A percentile compares a stretch with the other conserved stretches of the same genome.
Conservation (phyloP, 2,888 invertebrate species). For the Anticlea derivata region DNA sequence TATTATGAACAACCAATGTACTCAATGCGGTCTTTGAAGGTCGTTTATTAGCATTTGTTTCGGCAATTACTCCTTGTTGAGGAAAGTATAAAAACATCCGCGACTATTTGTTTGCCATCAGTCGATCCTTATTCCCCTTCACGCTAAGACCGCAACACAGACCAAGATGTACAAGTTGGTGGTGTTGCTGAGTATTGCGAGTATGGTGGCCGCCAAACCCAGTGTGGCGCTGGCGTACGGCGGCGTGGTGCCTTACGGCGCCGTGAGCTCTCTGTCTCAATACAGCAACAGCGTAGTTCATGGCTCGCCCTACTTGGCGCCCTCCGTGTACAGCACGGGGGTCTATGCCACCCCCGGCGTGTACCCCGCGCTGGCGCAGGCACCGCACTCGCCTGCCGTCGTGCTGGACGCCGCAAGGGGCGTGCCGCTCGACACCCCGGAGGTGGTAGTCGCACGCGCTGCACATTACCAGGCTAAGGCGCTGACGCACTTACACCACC, state of each 20-base stretch:
- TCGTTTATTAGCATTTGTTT: slow-evolving; percentile 63
- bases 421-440: slow-evolving; percentile 77
- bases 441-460: slow-evolving; percentile 75
- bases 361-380: slow-evolving; percentile 52
- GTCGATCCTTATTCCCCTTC: slow-evolving; percentile 64
- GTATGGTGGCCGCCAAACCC: slow-evolving; percentile 83
- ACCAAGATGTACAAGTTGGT: slow-evolving; percentile 82
- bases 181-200: slow-evolving; percentile 85
- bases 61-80: slow-evolving; percentile 43
- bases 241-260: slow-evolving; percentile 52
- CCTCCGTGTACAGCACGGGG: slow-evolving; percentile 43
- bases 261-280: slow-evolving; percentile 50
- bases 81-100: slow-evolving; percentile 66
- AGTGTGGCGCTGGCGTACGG: slow-evolving; percentile 51
- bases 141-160: slow-evolving; percentile 65
- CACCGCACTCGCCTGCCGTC: slow-evolving; percentile 71
- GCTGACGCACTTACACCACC: slow-evolving; percentile 65
- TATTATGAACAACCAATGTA: slow-evolving; percentile 20
- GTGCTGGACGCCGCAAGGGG: slow-evolving; percentile 71
- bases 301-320: slow-evolving; percentile 48
- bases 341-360: slow-evolving; percentile 33
- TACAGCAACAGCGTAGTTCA: slow-evolving; percentile 63
- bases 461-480: slow-evolving; percentile 77
- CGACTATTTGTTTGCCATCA: slow-evolving; percentile 57
- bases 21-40: slow-evolving; percentile 56